Evolutionary conservation across 2,888 invertebrate genomes (phyloP).

Genomic region (Zeuzera pyrina): DNA sequence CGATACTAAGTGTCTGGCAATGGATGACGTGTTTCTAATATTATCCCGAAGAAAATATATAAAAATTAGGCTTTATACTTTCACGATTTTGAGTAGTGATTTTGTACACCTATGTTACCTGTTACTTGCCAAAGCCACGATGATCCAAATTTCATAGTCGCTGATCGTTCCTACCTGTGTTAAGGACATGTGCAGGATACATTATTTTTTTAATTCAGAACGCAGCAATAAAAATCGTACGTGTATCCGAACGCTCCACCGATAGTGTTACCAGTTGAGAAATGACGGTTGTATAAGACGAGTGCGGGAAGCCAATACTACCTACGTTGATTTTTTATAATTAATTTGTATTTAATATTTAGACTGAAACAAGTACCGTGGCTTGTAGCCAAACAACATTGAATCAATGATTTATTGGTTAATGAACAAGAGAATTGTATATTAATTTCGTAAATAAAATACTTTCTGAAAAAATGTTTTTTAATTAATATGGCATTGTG

Average conservation of each 20-base stretch:
- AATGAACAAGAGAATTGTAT: constrained; percentile 67
- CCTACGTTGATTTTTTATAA: constrained; percentile 1
- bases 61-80: too few species aligned
- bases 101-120: too few species aligned
- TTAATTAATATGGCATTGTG: too few species aligned
- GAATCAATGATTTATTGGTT: constrained; percentile 48
- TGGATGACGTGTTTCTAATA: too few species aligned
- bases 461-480: constrained; percentile 39
- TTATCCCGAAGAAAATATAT: too few species aligned
- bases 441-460: constrained; percentile 71
- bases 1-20: too few species aligned
- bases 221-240: constrained; percentile 12
- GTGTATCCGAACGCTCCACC: constrained; percentile 20
- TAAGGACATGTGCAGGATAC: too few species aligned
- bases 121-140: too few species aligned
- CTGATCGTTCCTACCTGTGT: too few species aligned
- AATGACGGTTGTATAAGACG: constrained; percentile 23
- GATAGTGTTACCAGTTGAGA: constrained; percentile 20
- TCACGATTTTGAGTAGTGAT: too few species aligned
- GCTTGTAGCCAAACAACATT: constrained; percentile 38
- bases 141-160: too few species aligned
- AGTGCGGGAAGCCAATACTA: constrained; percentile 3
- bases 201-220: too few species aligned
- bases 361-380: constrained; percentile 37
- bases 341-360: constrained; percentile 18